phyloP scores from a whole-genome alignment of 2,113 vertebrate species.

The Psophia crepitans region DNA sequence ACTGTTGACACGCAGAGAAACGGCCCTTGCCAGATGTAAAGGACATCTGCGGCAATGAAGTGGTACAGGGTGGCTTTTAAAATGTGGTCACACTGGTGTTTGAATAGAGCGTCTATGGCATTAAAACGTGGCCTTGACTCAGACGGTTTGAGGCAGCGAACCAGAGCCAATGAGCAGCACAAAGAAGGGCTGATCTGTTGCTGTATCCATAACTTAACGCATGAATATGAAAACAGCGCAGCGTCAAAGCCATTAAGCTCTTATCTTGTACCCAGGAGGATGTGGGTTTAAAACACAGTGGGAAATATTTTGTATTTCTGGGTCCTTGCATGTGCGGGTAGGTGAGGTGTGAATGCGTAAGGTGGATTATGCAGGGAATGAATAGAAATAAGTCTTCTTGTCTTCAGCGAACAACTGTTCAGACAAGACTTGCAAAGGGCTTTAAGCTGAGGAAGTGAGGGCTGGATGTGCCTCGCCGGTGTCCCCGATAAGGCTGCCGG shows the following conservation, averaged over 20 bases:
- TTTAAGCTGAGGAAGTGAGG: slow-evolving; percentile 1
- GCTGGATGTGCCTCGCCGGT: not conserved
- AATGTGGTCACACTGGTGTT: slow-evolving; percentile 74
- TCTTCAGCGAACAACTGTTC: slow-evolving; percentile 37
- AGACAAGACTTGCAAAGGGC: not conserved
- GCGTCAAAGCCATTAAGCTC: slow-evolving; percentile 38
- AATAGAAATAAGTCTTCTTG: slow-evolving; percentile 38
- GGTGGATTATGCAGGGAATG: slow-evolving; percentile 32
- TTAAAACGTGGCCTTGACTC: slow-evolving; percentile 72
- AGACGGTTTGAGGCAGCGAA: slow-evolving; percentile 56
- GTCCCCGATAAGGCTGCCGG: not conserved
- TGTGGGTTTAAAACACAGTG: slow-evolving; percentile 34
- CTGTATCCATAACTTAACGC: slow-evolving; percentile 58
- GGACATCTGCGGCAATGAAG: slow-evolving; percentile 81
- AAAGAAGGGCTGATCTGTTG: slow-evolving; percentile 68
- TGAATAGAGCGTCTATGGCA: slow-evolving; percentile 70
- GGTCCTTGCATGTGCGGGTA: not conserved
- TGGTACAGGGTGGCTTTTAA: slow-evolving; percentile 76
- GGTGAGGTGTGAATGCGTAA: slow-evolving; percentile 39
- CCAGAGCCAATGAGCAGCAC: slow-evolving; percentile 64
- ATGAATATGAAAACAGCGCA: slow-evolving; percentile 39
- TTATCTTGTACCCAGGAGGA: slow-evolving; percentile 50
- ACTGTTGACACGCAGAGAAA: slow-evolving; percentile 78
- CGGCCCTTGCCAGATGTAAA: slow-evolving; percentile 80
- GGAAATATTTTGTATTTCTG: slow-evolving; percentile 40